phyloP scores from a whole-genome alignment of 1,140 invertebrate genomes.

The Phocides pigmalion region DNA sequence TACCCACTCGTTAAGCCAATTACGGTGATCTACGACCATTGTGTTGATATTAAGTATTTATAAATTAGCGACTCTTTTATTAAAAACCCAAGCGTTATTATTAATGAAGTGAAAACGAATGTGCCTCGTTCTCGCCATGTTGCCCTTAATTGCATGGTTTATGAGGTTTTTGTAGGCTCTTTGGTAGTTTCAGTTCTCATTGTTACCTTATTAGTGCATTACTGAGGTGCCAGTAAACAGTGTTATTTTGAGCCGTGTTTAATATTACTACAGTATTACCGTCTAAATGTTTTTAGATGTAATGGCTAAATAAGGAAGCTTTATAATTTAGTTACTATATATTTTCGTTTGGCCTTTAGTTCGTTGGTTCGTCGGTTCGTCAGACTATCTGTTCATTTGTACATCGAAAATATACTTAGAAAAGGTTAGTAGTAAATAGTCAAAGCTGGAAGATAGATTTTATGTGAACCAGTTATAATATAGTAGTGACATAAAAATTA shows the following conservation, averaged over 20 bases:
- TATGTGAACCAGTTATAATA: too few species aligned
- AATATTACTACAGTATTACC: too few species aligned
- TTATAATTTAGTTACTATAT: too few species aligned
- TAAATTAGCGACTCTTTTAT: constrained; percentile 65
- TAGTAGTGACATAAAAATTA: too few species aligned
- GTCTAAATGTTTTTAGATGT: too few species aligned
- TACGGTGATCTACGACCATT: constrained; percentile 66
- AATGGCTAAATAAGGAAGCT: too few species aligned
- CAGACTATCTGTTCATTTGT: too few species aligned
- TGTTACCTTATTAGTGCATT: background rate
- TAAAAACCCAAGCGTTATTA: constrained; percentile 67
- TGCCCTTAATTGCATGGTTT: constrained; percentile 31
- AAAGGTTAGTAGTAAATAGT: too few species aligned
- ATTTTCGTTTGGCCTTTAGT: too few species aligned
- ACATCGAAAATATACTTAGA: too few species aligned
- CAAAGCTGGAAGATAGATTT: too few species aligned
- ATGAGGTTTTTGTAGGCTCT: constrained; percentile 4
- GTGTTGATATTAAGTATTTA: constrained; percentile 65
- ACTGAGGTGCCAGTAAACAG: background rate
- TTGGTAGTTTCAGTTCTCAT: constrained; percentile 10
- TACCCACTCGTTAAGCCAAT: constrained; percentile 63
- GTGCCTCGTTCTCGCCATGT: constrained; percentile 27
- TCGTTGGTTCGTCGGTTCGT: too few species aligned
- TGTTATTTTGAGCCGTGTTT: background rate
- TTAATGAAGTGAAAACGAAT: constrained; percentile 69